A percentile compares a stretch with the other conserved stretches of the same genome.
Conservation (phyloP, 2,113 vertebrate species). For the Oxygymnocypris stewartii region DNA sequence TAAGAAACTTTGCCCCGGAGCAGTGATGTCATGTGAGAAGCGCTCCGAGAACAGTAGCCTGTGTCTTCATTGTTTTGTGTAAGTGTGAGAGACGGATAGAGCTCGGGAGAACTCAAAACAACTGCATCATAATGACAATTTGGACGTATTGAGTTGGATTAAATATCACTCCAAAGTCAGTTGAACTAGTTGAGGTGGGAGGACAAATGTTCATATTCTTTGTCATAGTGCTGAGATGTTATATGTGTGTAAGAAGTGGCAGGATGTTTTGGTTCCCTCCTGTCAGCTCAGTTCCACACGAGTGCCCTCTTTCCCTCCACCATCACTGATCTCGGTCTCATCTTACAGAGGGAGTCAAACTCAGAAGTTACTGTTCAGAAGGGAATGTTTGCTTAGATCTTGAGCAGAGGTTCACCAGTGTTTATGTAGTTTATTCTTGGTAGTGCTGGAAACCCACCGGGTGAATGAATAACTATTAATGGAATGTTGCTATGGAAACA, state of each 20-base stretch:
- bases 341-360: not conserved
- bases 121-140: not conserved
- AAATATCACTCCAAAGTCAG: not conserved
- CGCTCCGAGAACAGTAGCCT: conserved; percentile 23
- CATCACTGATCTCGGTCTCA: not conserved
- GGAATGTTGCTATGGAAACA: not conserved
- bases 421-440: not conserved
- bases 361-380: not conserved
- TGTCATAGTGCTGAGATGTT: not conserved
- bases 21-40: conserved; percentile 60
- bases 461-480: conserved; percentile 16
- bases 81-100: conserved; percentile 28
- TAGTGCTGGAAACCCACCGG: not conserved
- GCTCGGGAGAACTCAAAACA: not conserved
- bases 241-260: not conserved
- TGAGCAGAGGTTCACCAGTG: not conserved
- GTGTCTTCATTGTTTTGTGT: conserved; percentile 46
- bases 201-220: not conserved
- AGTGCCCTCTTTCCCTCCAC: not conserved
- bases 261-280: conserved; percentile 4
- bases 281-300: conserved; percentile 15
- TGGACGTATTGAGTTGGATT: not conserved
- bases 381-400: not conserved
- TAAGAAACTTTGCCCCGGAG: conserved; percentile 16
- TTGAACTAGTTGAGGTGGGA: not conserved